Evolutionary conservation across 2,797 vertebrate species (phyloP), one percentile per base, ranked within the genome.

Genomic region (Cryptoblepharus egeriae): DNA sequence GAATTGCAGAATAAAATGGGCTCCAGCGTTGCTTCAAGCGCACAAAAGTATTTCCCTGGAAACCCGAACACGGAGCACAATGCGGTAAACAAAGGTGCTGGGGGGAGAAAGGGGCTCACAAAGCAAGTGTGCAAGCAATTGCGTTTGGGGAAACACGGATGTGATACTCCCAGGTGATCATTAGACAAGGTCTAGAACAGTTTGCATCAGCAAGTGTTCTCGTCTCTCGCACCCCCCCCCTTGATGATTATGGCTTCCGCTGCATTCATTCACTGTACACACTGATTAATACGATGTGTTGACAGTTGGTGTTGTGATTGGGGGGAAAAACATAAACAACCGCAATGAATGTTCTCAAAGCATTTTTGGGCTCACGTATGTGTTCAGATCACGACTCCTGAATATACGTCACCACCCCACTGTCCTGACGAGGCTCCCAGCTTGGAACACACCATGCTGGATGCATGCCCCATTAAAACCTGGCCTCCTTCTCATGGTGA

Each of bases 31-130:
- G 49, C 49, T 81, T 52, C 24, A 73, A 80, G 24, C 45, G 1
- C 39, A 67, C 60, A 81, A 65, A 55, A 67, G 28, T 64, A 81
- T 81, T 74, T 81, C 71, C 79, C 70, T 81, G 79, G 79, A 74
- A 81, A 81, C 79, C 37, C 8, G 71, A 74, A 22, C 0, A 26
- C 57, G 61, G 39, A 49, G 32, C 45, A 42, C 16, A 28, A 35
- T 10, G 71, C 3, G 20, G 24, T 9, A 32, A 30, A 65, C 70
- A 74, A 74, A 65, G 49, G 79, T 24, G 61, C 22, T n/a, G 20
- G 35, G 13, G 45, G 18, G 45, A 39, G n/a, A n/a, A n/a, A n/a
- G 4, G 45, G n/a, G 9, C 4, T 42, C 52, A 15, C 37, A 32
- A 57, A 72, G n/a, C 11, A 13, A 1, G 4, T 9, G 15, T 49